These are phyloP conservation scores for Drosophila bunnanda DNA, from an alignment of 2,888 invertebrate genomes.

Conservation along the genomic window DNA sequence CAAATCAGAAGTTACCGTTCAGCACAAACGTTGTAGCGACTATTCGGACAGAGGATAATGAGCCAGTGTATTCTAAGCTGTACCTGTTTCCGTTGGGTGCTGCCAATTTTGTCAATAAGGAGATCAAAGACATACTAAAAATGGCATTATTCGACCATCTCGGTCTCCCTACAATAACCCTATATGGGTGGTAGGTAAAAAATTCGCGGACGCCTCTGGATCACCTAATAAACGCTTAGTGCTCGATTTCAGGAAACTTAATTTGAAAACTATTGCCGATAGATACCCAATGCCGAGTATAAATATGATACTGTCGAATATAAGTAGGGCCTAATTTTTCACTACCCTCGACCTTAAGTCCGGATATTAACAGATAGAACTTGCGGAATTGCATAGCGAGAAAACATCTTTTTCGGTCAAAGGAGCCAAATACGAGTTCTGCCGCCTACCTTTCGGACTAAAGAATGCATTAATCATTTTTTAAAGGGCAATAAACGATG, in stretches of 20 bases:
- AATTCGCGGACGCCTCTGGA: not conserved
- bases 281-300: not conserved
- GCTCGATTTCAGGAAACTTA: not conserved
- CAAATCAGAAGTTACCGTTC: constrained; percentile 7
- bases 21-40: constrained; percentile 10
- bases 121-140: too few relatives aligned
- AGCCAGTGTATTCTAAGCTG: constrained; percentile 4
- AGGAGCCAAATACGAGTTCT: constrained; percentile 2
- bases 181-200: constrained; percentile 2
- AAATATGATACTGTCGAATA: constrained; percentile 5
- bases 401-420: constrained; percentile 7
- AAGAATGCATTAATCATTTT: constrained; percentile 7
- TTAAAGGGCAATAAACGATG: constrained; percentile 4
- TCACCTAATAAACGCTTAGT: not conserved
- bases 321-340: not conserved
- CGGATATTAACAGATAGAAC: constrained; percentile 4
- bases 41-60: constrained; percentile 12
- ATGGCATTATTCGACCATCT: too few relatives aligned
- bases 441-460: constrained; percentile 2
- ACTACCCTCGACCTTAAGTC: constrained; percentile 2
- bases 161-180: too few relatives aligned
- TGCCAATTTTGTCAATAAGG: too few relatives aligned
- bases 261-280: not conserved
- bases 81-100: too few relatives aligned
- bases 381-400: not conserved